These are phyloP conservation scores for Sesia apiformis DNA, from an alignment of 2,888 invertebrate genomes.

Conservation along the genomic window DNA sequence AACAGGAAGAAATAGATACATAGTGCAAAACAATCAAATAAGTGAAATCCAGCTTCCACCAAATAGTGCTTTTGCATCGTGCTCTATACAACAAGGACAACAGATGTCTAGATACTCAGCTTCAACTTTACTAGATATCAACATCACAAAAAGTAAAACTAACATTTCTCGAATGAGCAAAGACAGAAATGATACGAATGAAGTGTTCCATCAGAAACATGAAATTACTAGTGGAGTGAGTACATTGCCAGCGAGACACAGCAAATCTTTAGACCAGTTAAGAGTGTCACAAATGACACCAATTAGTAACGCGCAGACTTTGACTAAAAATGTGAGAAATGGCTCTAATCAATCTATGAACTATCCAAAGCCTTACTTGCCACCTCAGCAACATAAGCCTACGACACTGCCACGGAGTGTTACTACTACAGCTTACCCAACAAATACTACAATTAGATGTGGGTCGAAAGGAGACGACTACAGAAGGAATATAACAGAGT, in stretches of 20 bases:
- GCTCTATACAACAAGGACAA: slow-evolving; percentile 60
- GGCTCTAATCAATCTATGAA: slow-evolving; percentile 54
- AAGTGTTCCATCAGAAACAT: slow-evolving; percentile 49
- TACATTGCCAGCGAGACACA: slow-evolving; percentile 81
- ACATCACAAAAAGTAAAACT: slow-evolving; percentile 35
- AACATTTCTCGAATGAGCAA: slow-evolving; percentile 38
- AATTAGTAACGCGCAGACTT: slow-evolving; percentile 34
- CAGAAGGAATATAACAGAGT: slow-evolving; percentile 76
- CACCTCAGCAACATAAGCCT: slow-evolving; percentile 57
- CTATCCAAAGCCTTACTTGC: slow-evolving; percentile 59
- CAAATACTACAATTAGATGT: slow-evolving; percentile 57
- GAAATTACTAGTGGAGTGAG: slow-evolving; percentile 64
- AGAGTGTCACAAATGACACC: slow-evolving; percentile 70
- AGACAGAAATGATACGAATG: slow-evolving; percentile 41
- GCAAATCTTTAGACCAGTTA: slow-evolving; percentile 87
- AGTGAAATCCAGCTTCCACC: slow-evolving; percentile 67
- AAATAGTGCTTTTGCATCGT: slow-evolving; percentile 55
- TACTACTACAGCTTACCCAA: slow-evolving; percentile 60
- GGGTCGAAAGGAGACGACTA: slow-evolving; percentile 68
- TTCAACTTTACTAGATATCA: slow-evolving; percentile 71
- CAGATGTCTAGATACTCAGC: slow-evolving; percentile 75
- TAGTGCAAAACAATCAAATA: slow-evolving; percentile 70
- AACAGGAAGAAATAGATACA: slow-evolving; percentile 65
- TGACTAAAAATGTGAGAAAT: slow-evolving; percentile 48
- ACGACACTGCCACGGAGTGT: slow-evolving; percentile 67